Evolutionary conservation across 37 sponge, comb jelly and placozoan species (phyloP).

Genomic region (Lycopodina hypogea): DNA sequence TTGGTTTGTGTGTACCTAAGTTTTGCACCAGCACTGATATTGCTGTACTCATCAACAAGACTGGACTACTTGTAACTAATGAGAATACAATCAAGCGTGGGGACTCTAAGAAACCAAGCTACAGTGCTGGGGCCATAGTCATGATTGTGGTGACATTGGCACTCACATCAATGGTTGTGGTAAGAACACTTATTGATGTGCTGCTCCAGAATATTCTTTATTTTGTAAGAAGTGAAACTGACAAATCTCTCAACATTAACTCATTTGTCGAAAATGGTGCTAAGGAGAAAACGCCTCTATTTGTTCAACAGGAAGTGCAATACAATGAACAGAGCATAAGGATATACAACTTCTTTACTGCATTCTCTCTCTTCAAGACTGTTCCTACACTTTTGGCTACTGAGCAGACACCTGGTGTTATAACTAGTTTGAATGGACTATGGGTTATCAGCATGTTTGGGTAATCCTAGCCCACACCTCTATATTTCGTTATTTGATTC

Average conservation of each 20-base stretch:
- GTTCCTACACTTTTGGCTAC: slow-evolving; percentile 50
- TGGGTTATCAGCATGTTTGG: slow-evolving; percentile 84
- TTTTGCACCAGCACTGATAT: neutral
- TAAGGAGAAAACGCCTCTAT: neutral
- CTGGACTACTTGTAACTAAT: neutral
- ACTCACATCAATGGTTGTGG: slow-evolving; percentile 13
- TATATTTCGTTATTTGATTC: neutral
- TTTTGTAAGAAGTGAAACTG: too few species aligned
- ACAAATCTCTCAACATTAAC: neutral
- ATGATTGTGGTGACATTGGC: slow-evolving; percentile 48
- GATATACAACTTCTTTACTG: slow-evolving; percentile 14
- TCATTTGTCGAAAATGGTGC: too few species aligned
- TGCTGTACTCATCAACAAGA: neutral
- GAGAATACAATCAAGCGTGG: neutral
- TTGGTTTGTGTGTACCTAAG: slow-evolving; percentile 5
- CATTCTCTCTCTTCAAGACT: slow-evolving; percentile 71
- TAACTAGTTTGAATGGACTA: slow-evolving; percentile 68
- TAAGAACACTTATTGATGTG: slow-evolving; percentile 14
- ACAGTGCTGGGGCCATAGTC: slow-evolving; percentile 35
- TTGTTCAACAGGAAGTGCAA: neutral
- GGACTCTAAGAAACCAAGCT: neutral
- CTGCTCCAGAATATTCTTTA: too few species aligned
- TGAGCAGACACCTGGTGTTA: slow-evolving; percentile 42
- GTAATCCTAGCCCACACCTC: slow-evolving; percentile 61
- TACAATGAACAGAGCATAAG: too few species aligned